Percentiles rank a stretch among this genome's conserved stretches.
These are phyloP conservation scores for Phalacrocorax aristotelis DNA, from an alignment of 2,113 vertebrate species.

Conservation along the genomic window DNA sequence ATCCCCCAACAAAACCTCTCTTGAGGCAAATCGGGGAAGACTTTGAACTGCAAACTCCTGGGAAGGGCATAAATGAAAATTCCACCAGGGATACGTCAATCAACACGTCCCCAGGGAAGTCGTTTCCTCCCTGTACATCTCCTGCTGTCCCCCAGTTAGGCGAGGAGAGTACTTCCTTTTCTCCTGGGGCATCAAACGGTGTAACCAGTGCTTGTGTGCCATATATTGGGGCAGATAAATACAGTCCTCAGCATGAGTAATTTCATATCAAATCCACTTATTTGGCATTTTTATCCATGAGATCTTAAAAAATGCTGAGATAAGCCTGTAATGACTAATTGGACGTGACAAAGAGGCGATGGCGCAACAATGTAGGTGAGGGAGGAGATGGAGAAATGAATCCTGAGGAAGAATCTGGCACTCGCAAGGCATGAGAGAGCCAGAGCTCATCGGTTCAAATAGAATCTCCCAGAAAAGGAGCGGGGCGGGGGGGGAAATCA, in stretches of 20 bases:
- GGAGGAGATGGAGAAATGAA: background rate
- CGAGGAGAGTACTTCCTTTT: background rate
- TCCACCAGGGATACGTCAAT: background rate
- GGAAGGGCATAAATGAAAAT: background rate
- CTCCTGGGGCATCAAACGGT: rapidly evolving
- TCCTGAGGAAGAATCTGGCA: background rate
- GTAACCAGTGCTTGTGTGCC: background rate
- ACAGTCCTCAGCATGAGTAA: background rate
- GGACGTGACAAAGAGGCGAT: background rate
- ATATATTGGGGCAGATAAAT: background rate
- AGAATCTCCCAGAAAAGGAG: background rate
- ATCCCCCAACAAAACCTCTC: background rate
- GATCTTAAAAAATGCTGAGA: background rate
- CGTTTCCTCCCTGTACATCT: background rate
- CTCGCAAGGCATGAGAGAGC: background rate
- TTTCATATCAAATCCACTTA: background rate
- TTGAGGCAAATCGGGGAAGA: background rate
- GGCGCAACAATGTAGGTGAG: background rate
- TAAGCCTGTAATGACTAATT: background rate
- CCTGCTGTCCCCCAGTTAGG: background rate
- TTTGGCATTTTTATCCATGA: background rate
- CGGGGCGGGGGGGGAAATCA: background rate
- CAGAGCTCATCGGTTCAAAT: background rate
- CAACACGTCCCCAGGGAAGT: background rate
- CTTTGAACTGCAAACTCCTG: background rate